A percentile compares a stretch with the other conserved stretches of the same genome.
phyloP scores from a whole-genome alignment of 1,140 invertebrate genomes.

The Nasonia giraulti region DNA sequence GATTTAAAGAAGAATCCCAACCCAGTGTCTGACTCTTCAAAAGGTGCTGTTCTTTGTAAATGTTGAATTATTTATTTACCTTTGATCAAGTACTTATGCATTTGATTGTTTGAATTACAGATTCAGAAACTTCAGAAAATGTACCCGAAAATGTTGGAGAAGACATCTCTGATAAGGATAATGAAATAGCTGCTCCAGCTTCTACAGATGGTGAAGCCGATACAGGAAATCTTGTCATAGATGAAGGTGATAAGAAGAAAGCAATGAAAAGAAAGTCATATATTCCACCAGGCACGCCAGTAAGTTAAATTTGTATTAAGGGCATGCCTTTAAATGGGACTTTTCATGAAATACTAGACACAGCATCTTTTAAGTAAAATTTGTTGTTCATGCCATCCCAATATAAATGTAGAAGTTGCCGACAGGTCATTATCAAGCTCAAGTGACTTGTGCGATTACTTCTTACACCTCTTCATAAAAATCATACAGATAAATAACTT shows the following conservation, averaged over 20 bases:
- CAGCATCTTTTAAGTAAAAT: conserved; percentile 52
- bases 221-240: conserved; percentile 76
- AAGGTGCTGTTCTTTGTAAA: conserved; percentile 44
- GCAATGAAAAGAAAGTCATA: conserved; percentile 65
- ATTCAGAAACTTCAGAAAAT: conserved; percentile 43
- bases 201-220: conserved; percentile 71
- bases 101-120: not conserved
- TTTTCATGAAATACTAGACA: conserved; percentile 46
- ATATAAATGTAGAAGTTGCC: conserved; percentile 67
- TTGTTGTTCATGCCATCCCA: conserved; percentile 57
- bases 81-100: not conserved
- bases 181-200: conserved; percentile 54
- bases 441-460: conserved; percentile 74
- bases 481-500: not conserved
- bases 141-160: conserved; percentile 52
- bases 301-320: conserved; percentile 55
- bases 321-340: not conserved
- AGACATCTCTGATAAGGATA: conserved; percentile 53
- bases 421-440: conserved; percentile 72
- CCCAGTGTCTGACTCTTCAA: conserved; percentile 21
- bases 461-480: conserved; percentile 63
- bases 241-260: conserved; percentile 76
- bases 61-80: not conserved
- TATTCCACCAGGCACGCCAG: conserved; percentile 56
- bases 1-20: conserved; percentile 63